Evolutionary conservation across 1,140 invertebrate genomes (phyloP), one percentile per base, ranked within the genome.

Genomic region (Diabrotica virgifera): DNA sequence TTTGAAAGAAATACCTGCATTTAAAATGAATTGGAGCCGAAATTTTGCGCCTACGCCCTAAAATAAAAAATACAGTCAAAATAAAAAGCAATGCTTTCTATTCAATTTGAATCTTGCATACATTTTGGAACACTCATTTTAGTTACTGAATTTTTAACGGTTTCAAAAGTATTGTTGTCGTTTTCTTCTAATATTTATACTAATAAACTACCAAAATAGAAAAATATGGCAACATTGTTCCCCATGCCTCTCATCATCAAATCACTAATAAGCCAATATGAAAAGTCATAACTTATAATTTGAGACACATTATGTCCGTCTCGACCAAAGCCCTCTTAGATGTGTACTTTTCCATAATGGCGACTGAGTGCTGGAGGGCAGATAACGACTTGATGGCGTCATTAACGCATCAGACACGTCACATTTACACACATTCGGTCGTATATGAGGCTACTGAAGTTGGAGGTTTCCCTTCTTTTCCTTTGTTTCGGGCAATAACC

Each of bases 281-380:
- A 70, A 70, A 69, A 64, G 69, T 70, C 64, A 67, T 72, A 72
- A 72, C 71, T 72, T 72, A 72, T 72, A 72, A 72, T 72, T 72
- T 72, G 69, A 64, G 63, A 59, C 69, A 63, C 69, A 70, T 72
- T 71, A 72, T 69, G 66, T 69, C 56, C 55, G 40, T 64, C 53
- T 50, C 60, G 64, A 54, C 69, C 37, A 63, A 63, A 64, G 52
- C 62, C 66, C 62, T 68, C 66, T 68, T 68, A 68, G 62, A 64
- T 68, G 8, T 46, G 53, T 68, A 60, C 59, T 60, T 62, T 46
- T 46, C 58, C 60, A 52, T 72, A 72, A 71, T 72, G 69, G 69
- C 66, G 50, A 52, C 60, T 53, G 69, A 72, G 69, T 72, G 69
- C 66, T 64, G 46, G 53, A 50, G 37, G 62, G 60, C 67, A 67